Base-by-base conservation (phyloP, 1,140 invertebrate genomes). In the Arion vulgaris region DNA sequence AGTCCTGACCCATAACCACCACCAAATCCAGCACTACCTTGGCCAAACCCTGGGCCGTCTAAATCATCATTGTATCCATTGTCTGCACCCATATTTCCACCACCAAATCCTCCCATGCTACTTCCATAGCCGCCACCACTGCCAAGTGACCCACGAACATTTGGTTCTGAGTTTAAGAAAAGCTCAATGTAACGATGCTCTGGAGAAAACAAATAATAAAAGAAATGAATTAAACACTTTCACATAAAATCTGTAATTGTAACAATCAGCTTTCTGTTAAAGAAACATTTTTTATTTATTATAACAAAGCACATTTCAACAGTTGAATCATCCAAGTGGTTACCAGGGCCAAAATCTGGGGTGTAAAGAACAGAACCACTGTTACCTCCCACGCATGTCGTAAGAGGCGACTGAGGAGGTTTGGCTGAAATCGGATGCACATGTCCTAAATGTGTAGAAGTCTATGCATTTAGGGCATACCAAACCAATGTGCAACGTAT, bases 141-240 rank as follows among this genome's bases (percentile, higher is more conserved):
- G 41, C 83, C 84, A 34, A 93, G 91, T 45, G 93, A 93, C 23
- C 92, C 91, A 68, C 86, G 86, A 41, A 85, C 84, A 77, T 83
- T 81, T 28, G 93, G 93, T 79, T 94, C 92, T 5, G 95, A 95
- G 90, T 96, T 96, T 53, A 96, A 92, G 91, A 97, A 97, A 53
- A 97, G 91, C 92, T 98, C 97, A 86, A 98, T 97, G 89, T 98
- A 98, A 85, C 97, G 94, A 89, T 98, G 96, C 79, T 97, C 94
- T 97, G 82, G 81, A 82, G 86, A 84, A 83, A 75, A 84, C 72
- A 45, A 69, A 69, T 69, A 51, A 73, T 69, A 51, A 34, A 57
- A n/a, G 53, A 57, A n/a, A 57, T 2, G 1, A 19, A 83, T 41
- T 75, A 75, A 74, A 74, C 72, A 74, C 11, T 69, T 17, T 32